A percentile compares a stretch with the other conserved stretches of the same genome.
These are phyloP conservation scores for Reinhardtius hippoglossoides DNA, from an alignment of 2,113 vertebrate species.

Conservation along the genomic window DNA sequence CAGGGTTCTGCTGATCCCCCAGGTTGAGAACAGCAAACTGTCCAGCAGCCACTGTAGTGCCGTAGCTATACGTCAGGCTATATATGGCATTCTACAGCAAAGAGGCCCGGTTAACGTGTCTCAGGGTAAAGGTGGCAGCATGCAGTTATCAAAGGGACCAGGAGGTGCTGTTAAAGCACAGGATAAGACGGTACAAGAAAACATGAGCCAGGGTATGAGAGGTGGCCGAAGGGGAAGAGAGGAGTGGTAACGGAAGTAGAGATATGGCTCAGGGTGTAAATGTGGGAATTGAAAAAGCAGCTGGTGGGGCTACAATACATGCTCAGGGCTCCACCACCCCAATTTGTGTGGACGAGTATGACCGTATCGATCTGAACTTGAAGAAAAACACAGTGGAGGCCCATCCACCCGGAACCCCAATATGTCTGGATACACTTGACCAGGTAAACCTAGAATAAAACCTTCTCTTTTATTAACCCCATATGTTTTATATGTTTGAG, in stretches of 20 bases:
- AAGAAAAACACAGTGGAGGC: conserved; percentile 82
- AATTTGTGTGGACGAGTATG: conserved; percentile 85
- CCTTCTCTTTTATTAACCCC: neutral
- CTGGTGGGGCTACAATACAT: neutral
- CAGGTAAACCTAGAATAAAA: conserved; percentile 81
- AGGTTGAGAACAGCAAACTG: conserved; percentile 90
- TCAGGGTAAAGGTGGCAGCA: conserved; percentile 1
- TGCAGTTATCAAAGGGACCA: neutral
- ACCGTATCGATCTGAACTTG: conserved; percentile 85
- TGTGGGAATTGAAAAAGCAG: conserved; percentile 24
- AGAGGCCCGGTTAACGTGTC: conserved; percentile 6
- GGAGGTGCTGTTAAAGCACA: neutral
- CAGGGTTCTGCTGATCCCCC: conserved; percentile 86
- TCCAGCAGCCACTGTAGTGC: conserved; percentile 85
- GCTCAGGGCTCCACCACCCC: neutral
- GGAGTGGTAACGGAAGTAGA: conserved; percentile 7
- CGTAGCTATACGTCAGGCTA: conserved; percentile 84
- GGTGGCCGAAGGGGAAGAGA: conserved; percentile 30
- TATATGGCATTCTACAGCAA: conserved; percentile 88
- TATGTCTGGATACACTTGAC: conserved; percentile 79
- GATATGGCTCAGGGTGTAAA: conserved; percentile 25
- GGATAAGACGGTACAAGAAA: conserved; percentile 6
- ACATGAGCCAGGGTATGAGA: conserved; percentile 19
- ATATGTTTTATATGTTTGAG: too few relatives aligned
- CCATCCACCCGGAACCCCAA: conserved; percentile 52